A percentile compares a stretch with the other conserved stretches of the same genome.
Conservation (phyloP, 2,888 invertebrate species). For the Byasa hedistus region DNA sequence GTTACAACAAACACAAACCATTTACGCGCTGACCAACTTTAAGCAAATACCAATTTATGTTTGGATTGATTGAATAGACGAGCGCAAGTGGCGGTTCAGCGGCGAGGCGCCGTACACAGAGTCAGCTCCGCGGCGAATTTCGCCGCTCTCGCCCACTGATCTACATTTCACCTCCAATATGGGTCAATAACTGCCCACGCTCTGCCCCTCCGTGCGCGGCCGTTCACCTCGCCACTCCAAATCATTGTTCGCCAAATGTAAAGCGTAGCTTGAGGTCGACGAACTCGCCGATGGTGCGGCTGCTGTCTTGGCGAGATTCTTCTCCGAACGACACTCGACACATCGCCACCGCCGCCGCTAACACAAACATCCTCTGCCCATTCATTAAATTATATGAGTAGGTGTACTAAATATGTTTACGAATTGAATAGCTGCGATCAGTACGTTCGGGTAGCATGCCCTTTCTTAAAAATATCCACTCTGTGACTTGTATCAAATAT, state of each 20-base stretch:
- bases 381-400: conserved; percentile 28
- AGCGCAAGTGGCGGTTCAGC: conserved; percentile 27
- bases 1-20: conserved; percentile 19
- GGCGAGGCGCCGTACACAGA: conserved; percentile 36
- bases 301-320: conserved; percentile 63
- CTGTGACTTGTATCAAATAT: not conserved
- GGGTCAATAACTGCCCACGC: conserved; percentile 81
- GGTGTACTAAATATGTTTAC: conserved; percentile 13
- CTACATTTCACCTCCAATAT: conserved; percentile 80
- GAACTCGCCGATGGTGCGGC: conserved; percentile 63
- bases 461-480: not conserved
- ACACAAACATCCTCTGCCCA: conserved; percentile 63
- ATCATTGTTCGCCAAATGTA: conserved; percentile 80
- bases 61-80: conserved; percentile 13
- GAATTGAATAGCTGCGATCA: conserved; percentile 3
- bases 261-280: conserved; percentile 67
- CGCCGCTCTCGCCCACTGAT: conserved; percentile 81
- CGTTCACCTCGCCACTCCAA: conserved; percentile 79
- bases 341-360: conserved; percentile 54
- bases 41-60: conserved; percentile 25
- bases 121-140: conserved; percentile 68
- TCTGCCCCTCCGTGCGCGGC: conserved; percentile 75
- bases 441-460: not conserved
- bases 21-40: conserved; percentile 20
- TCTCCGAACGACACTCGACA: conserved; percentile 74